Evolutionary conservation across 30 jellyfish, hydroid and myxozoan species (phyloP).

Genomic region (Clytia hemisphaerica): DNA sequence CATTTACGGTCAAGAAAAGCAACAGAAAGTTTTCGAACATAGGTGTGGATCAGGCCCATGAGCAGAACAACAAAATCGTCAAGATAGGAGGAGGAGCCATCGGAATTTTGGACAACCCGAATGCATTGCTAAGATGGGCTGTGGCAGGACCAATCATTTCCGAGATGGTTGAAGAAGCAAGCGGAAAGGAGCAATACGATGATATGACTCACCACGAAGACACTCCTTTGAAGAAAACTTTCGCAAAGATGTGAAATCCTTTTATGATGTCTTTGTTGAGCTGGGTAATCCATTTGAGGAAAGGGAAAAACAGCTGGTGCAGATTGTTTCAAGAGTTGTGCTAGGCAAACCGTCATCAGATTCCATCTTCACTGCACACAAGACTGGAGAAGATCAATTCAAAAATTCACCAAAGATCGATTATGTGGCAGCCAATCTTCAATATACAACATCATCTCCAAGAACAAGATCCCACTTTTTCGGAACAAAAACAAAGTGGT

Average conservation of each 20-base stretch:
- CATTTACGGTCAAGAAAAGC: constrained; percentile 16
- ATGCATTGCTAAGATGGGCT: constrained; percentile 32
- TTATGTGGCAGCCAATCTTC: constrained; percentile 5
- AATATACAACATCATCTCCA: constrained; percentile 19
- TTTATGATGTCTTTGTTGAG: constrained; percentile 12
- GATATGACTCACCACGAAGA: constrained; percentile 26
- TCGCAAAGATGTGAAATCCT: constrained; percentile 27
- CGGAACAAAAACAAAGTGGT: background rate
- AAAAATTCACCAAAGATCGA: constrained; percentile 13
- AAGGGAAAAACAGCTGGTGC: constrained; percentile 2
- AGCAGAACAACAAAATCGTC: constrained; percentile 33
- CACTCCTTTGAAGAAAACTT: constrained; percentile 5
- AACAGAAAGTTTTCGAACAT: constrained; percentile 13
- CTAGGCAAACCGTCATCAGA: constrained; percentile 14
- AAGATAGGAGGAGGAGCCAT: constrained; percentile 33
- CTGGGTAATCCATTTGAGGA: constrained; percentile 52
- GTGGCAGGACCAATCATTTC: constrained; percentile 33
- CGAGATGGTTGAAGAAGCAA: constrained; percentile 7
- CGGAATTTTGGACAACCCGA: constrained; percentile 34
- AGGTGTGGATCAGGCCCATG: constrained; percentile 31
- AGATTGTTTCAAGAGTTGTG: background rate
- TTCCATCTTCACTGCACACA: background rate
- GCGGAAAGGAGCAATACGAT: background rate
- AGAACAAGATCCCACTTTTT: constrained; percentile 34
- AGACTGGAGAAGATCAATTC: constrained; percentile 11